Base-by-base conservation (phyloP, 2,797 vertebrate genomes). In the Myotis daubentonii region DNA sequence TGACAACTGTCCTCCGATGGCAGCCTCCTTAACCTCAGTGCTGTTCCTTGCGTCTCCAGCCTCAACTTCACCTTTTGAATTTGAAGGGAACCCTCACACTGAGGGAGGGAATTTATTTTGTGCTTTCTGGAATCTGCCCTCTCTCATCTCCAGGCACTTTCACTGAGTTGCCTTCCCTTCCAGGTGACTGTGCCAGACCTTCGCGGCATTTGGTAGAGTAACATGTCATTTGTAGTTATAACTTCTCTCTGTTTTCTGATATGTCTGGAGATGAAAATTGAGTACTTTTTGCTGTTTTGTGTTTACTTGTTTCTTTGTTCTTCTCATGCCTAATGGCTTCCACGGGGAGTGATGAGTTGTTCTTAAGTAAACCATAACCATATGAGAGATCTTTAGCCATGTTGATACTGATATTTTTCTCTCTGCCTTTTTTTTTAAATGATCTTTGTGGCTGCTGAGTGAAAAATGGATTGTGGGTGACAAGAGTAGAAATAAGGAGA, bases 231-330 rank as follows among this genome's bases (percentile, higher is more conserved):
- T 93, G 17, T 15, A 91, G 16, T 38, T 65, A 0, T 8, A 78
- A 15, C 23, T 87, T 82, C 6, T 80, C 79, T 76, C 33, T 41
- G 4, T 79, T 68, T 81, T 28, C 36, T 62, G 72, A 70, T 49
- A 74, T 51, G 80, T 89, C 44, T 95, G 51, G 38, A 96, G 74
- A 60, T 41, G n/a, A 16, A 82, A 85, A 62, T 82, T 30, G 47
- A 90, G 22, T n/a, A 55, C 8, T 44, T 81, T 80, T 62, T 17
- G 33, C 51, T 13, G 49, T 78, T 57, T 76, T 65, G 8, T 44
- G 4, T 79, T 9, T 85, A 13, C 23, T 71, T 82, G 5, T 93
- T 95, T 66, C 23, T 75, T 79, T 70, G 25, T 75, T 89, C 12
- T 95, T 8, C 19, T 83, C 20, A 78, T 72, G 28, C 25, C 66